A percentile compares a stretch with the other conserved stretches of the same genome.
Evolutionary conservation across 2,888 invertebrate species (phyloP).

Genomic region (Bombylius discolor): DNA sequence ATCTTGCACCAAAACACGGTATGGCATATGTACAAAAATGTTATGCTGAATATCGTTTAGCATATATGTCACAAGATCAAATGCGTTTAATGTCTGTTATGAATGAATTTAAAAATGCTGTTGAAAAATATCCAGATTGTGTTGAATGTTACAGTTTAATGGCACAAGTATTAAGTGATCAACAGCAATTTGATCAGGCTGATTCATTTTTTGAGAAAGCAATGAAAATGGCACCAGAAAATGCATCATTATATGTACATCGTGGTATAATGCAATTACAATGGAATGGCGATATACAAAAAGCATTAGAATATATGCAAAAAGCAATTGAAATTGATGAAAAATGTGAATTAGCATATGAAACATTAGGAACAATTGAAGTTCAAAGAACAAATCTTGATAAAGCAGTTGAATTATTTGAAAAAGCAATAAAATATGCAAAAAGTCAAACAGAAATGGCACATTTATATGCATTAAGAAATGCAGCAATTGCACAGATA

Average conservation of each 20-base stretch:
- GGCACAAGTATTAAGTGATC: slow-evolving; percentile 82
- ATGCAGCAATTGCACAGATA: slow-evolving; percentile 81
- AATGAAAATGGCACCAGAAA: slow-evolving; percentile 65
- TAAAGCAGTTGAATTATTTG: slow-evolving; percentile 72
- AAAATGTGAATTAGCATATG: slow-evolving; percentile 88
- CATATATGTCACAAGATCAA: slow-evolving; percentile 47
- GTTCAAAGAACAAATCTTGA: slow-evolving; percentile 75
- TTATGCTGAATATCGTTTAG: slow-evolving; percentile 72
- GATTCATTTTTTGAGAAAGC: slow-evolving; percentile 72
- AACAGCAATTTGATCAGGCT: slow-evolving; percentile 69
- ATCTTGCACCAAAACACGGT: slow-evolving; percentile 70
- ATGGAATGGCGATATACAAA: slow-evolving; percentile 70
- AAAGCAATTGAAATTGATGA: slow-evolving; percentile 78
- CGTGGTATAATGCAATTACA: slow-evolving; percentile 71
- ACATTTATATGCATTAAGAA: slow-evolving; percentile 76
- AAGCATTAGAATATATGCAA: slow-evolving; percentile 62
- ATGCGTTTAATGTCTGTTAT: slow-evolving; percentile 51
- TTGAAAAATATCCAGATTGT: slow-evolving; percentile 69
- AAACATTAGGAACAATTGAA: slow-evolving; percentile 88
- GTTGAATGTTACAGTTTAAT: slow-evolving; percentile 78
- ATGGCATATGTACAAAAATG: slow-evolving; percentile 83
- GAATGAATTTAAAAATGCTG: slow-evolving; percentile 58
- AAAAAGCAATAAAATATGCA: slow-evolving; percentile 73
- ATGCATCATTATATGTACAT: slow-evolving; percentile 79
- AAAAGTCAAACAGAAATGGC: slow-evolving; percentile 81